Percentiles rank a stretch among this genome's conserved stretches.
phyloP scores from a whole-genome alignment of 2,113 vertebrate genomes.

The Hemicordylus capensis region DNA sequence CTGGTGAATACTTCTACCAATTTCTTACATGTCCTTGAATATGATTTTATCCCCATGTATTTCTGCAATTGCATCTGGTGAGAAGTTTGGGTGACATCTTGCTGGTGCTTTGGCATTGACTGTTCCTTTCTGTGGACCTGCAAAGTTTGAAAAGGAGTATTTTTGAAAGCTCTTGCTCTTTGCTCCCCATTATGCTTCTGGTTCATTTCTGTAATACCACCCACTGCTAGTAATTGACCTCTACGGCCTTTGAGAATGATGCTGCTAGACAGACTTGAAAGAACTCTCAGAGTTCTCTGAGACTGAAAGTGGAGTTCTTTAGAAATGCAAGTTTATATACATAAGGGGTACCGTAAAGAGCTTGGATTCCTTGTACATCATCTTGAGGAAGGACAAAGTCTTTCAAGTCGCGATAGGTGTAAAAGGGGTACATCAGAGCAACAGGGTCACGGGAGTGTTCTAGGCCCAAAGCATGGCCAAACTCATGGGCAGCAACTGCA shows the following conservation, averaged over 20 bases:
- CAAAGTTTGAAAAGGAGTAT: neutral
- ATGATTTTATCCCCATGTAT: neutral
- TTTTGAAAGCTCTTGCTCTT: neutral
- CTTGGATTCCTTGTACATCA: slow-evolving; percentile 73
- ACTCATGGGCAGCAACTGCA: slow-evolving; percentile 78
- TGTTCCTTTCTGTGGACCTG: neutral
- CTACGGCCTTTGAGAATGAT: slow-evolving; percentile 7
- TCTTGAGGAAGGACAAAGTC: slow-evolving; percentile 70
- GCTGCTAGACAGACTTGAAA: neutral
- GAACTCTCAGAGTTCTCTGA: neutral
- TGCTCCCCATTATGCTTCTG: neutral
- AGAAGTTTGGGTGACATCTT: slow-evolving; percentile 16
- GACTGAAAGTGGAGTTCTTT: neutral
- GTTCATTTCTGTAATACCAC: neutral
- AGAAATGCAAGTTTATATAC: neutral
- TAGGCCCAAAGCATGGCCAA: slow-evolving; percentile 78
- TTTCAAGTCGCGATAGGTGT: slow-evolving; percentile 61
- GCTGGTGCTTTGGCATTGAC: neutral
- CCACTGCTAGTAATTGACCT: neutral
- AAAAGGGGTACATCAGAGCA: slow-evolving; percentile 77
- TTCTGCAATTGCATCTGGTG: neutral
- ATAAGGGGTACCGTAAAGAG: slow-evolving; percentile 70
- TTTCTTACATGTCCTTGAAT: slow-evolving; percentile 31
- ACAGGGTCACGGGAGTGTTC: slow-evolving; percentile 67
- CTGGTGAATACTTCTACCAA: neutral